phyloP scores from a whole-genome alignment of 2,797 vertebrate genomes.

The Cyclopterus lumpus region DNA sequence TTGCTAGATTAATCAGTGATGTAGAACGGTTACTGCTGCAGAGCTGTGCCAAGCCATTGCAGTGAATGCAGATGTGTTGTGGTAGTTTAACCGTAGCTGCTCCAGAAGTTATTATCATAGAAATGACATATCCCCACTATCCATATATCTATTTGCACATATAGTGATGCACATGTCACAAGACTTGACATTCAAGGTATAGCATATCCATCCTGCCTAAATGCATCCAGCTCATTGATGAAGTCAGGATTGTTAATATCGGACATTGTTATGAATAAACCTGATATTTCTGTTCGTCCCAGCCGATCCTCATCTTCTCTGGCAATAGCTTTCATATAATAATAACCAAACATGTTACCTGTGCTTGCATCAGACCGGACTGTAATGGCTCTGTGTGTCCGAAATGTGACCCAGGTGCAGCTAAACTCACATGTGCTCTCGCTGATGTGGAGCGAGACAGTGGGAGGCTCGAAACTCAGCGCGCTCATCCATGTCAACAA shows the following conservation, averaged over 20 bases:
- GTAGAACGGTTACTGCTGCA: conserved; percentile 1
- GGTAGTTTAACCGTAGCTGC: not conserved
- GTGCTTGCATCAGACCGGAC: conserved; percentile 37
- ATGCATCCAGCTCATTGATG: conserved; percentile 17
- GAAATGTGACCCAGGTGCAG: conserved; percentile 45
- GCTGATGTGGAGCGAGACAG: conserved; percentile 23
- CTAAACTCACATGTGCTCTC: conserved; percentile 8
- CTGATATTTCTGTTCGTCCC: conserved; percentile 12
- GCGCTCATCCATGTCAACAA: conserved; percentile 54
- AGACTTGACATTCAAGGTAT: conserved; percentile 3
- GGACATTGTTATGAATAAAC: conserved; percentile 10
- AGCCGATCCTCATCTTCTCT: conserved; percentile 16
- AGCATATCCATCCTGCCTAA: conserved; percentile 11
- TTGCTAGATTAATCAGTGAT: conserved; percentile 10
- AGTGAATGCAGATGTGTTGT: conserved; percentile 17
- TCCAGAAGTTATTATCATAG: conserved; percentile 21
- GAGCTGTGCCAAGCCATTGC: conserved; percentile 9
- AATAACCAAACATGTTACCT: conserved; percentile 36
- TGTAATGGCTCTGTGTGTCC: conserved; percentile 21
- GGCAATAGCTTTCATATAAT: conserved; percentile 7
- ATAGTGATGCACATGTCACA: conserved; percentile 30
- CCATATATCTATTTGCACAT: conserved; percentile 17
- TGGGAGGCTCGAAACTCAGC: conserved; percentile 45
- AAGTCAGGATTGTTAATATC: conserved; percentile 18
- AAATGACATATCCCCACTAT: conserved; percentile 5